Evolutionary conservation across 92 coral and sea anemone genomes (phyloP).

Genomic region (Metridium senile): DNA sequence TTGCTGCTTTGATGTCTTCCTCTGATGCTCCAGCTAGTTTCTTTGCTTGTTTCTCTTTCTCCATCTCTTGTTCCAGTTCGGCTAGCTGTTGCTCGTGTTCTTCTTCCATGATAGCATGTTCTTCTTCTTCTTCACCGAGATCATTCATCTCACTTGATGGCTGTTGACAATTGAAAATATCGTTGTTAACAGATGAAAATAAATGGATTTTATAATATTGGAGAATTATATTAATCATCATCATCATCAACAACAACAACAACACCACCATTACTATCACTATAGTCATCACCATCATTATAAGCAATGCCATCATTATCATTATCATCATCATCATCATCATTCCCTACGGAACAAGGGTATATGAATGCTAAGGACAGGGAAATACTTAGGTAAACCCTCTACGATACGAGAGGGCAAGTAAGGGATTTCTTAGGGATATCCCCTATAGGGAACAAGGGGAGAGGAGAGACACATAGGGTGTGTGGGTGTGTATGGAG

Average conservation of each 20-base stretch:
- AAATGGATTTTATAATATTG: too few species aligned
- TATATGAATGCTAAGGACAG: neutral
- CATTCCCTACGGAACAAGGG: neutral
- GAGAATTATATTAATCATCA: too few species aligned
- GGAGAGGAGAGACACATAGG: too few species aligned
- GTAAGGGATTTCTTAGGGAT: too few species aligned
- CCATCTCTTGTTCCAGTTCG: slow-evolving; percentile 88
- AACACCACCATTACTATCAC: neutral
- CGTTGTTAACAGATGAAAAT: neutral
- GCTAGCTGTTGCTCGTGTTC: slow-evolving; percentile 81
- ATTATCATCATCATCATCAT: neutral
- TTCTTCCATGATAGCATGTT: slow-evolving; percentile 72
- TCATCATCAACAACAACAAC: neutral
- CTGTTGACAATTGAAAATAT: neutral
- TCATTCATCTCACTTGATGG: slow-evolving; percentile 17
- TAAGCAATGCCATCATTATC: neutral
- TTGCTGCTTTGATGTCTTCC: slow-evolving; percentile 72
- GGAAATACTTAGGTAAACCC: too few species aligned
- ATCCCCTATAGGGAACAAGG: too few species aligned
- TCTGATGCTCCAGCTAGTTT: slow-evolving; percentile 89
- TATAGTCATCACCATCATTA: neutral
- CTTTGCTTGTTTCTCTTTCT: slow-evolving; percentile 73
- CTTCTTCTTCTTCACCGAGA: slow-evolving; percentile 73
- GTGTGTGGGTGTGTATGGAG: too few species aligned
- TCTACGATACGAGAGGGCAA: too few species aligned